These are phyloP conservation scores for Falco biarmicus DNA, from an alignment of 2,797 vertebrate genomes.

Conservation along the genomic window DNA sequence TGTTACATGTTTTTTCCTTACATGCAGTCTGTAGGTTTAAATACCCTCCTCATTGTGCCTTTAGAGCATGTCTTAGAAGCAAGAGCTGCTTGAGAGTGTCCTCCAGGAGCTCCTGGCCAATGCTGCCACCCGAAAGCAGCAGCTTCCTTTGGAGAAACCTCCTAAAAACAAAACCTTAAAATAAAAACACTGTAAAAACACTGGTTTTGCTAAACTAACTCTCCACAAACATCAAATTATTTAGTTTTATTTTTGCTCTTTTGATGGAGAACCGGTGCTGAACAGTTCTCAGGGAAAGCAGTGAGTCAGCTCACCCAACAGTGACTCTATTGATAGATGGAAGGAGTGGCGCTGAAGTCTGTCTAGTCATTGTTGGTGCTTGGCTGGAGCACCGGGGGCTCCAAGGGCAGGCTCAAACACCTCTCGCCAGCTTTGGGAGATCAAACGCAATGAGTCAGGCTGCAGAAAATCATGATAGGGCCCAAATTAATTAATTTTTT, in stretches of 20 bases:
- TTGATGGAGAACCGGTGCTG: neutral
- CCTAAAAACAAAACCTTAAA: conserved; percentile 37
- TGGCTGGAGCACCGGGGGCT: conserved; percentile 37
- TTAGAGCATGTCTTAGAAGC: neutral
- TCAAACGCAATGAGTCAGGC: conserved; percentile 59
- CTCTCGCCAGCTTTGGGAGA: conserved; percentile 30
- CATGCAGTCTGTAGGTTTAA: neutral
- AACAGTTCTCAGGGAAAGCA: conserved; percentile 17
- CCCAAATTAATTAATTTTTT: conserved; percentile 3
- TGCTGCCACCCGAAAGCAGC: neutral
- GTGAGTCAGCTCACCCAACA: conserved; percentile 62
- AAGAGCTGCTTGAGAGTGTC: neutral
- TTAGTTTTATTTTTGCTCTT: conserved; percentile 30
- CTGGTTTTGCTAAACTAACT: neutral
- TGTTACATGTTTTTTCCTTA: neutral
- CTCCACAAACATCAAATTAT: neutral
- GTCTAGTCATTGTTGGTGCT: conserved; percentile 68
- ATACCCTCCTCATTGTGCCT: neutral
- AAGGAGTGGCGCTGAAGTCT: conserved; percentile 53
- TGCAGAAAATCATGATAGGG: conserved; percentile 35
- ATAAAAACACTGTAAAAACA: neutral
- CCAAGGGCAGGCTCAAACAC: conserved; percentile 52
- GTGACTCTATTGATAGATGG: conserved; percentile 65
- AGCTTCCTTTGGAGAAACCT: conserved; percentile 28
- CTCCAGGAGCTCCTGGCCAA: neutral